Conservation (phyloP, 2,888 invertebrate species). For the Caenorhabditis virilis region DNA sequence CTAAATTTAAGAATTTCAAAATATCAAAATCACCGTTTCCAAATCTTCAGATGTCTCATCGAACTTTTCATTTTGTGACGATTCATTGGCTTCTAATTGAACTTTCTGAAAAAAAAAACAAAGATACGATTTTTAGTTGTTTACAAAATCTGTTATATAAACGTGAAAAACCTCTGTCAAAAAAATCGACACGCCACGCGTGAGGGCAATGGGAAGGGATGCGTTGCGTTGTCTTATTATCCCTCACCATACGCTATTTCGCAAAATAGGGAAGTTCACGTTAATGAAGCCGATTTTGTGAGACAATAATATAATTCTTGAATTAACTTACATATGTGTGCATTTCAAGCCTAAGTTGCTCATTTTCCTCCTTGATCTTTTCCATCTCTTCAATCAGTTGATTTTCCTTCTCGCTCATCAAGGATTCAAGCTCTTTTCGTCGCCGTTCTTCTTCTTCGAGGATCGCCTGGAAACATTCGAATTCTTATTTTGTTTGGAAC, state of each 20-base stretch:
- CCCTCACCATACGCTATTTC: too few relatives aligned
- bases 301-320: background rate
- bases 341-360: conserved; percentile 30
- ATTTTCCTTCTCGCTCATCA: conserved; percentile 27
- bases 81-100: conserved; percentile 25
- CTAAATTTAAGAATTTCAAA: too few relatives aligned
- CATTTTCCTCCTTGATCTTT: conserved; percentile 19
- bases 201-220: too few relatives aligned
- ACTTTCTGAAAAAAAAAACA: conserved; percentile 33
- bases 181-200: too few relatives aligned
- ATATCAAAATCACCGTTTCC: conserved; percentile 11
- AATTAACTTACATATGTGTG: conserved; percentile 7
- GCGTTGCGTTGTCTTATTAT: too few relatives aligned
- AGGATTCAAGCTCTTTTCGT: conserved; percentile 24
- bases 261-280: too few relatives aligned
- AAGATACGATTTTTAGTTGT: background rate
- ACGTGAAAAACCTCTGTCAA: too few relatives aligned
- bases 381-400: conserved; percentile 17
- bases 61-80: conserved; percentile 18
- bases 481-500: background rate
- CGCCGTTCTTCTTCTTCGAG: conserved; percentile 44
- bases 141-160: too few relatives aligned
- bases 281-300: too few relatives aligned
- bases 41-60: conserved; percentile 26
- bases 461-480: conserved; percentile 31